phyloP scores from a whole-genome alignment of 2,113 vertebrate species.

The Podiceps cristatus region DNA sequence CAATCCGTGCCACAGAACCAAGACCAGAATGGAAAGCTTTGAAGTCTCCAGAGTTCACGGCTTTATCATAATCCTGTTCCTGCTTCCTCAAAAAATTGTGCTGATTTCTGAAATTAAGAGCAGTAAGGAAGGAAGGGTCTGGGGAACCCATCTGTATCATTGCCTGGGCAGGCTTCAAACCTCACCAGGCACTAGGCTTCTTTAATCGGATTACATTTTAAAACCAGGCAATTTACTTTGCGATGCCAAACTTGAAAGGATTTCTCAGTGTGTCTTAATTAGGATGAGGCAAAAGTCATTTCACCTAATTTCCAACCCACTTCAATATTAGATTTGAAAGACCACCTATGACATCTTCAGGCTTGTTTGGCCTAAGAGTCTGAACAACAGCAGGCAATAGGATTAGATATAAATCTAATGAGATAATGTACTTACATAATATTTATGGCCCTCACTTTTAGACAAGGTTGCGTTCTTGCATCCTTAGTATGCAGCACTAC shows the following conservation, averaged over 20 bases:
- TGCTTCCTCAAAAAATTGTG: not conserved
- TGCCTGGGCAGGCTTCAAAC: not conserved
- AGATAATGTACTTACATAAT: constrained; percentile 47
- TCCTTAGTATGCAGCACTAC: not conserved
- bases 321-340: not conserved
- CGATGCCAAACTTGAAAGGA: not conserved
- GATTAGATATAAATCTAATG: constrained; percentile 47
- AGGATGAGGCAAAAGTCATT: constrained; percentile 17
- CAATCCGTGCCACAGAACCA: not conserved
- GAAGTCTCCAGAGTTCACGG: not conserved
- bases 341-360: constrained; percentile 16
- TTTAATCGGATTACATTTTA: not conserved
- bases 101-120: not conserved
- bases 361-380: not conserved
- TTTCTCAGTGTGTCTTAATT: constrained; percentile 10
- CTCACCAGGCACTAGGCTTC: not conserved
- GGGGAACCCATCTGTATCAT: not conserved
- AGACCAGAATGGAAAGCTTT: not conserved
- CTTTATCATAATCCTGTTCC: not conserved
- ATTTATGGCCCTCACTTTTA: constrained; percentile 30
- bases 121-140: not conserved
- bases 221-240: not conserved
- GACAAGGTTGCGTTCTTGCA: not conserved
- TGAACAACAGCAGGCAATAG: not conserved
- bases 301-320: not conserved